Base-by-base conservation (phyloP, 2,888 invertebrate species). In the Aspidiotus rigidus region DNA sequence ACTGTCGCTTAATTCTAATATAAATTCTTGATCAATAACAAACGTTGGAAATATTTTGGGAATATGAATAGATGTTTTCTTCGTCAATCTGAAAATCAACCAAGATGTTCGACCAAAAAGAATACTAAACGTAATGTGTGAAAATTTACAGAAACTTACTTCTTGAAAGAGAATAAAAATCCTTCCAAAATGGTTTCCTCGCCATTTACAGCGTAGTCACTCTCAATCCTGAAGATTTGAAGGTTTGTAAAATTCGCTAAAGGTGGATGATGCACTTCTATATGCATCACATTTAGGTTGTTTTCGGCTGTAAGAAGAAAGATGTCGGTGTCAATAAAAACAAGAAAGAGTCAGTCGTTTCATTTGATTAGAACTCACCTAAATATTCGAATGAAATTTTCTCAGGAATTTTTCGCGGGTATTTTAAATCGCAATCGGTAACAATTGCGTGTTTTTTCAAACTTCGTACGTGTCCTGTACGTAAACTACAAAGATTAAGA, bases 381-480 rank as follows among this genome's bases (percentile, higher is more conserved):
- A 55, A 55, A 7, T 55, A 49, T 16, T n/a, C 11, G 41, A 64
- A 64, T 10, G 28, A 40, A 39, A 64, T 28, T 10, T 64, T 16
- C 8, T 53, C 17, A 55, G 28, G 15, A 9, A 64, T 40, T 55
- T 55, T 64, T 6, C 53, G 40, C 2, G 54, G 55, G 16, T 64
- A 64, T 41, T 40, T 41, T 11, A 64, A 64, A 55, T 64, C 64
- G 10, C 64, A 64, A 9, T 69, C 62, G 2, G 62, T 42, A 39
- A 69, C 53, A 62, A 53, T 54, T 42, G 53, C 60, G 17, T 61
- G 55, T 69, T 62, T 69, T 41, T 49, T 69, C 61, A 53, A 39
- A 15, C 53, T 69, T 16, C 62, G 42, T 7, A 49, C 39, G 15
- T 69, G 69, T n/a, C 69, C 69, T 16, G n/a, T 61, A n/a, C 62